Conservation (phyloP, 2,797 vertebrate genomes). For the Pachyuromys duprasi region DNA sequence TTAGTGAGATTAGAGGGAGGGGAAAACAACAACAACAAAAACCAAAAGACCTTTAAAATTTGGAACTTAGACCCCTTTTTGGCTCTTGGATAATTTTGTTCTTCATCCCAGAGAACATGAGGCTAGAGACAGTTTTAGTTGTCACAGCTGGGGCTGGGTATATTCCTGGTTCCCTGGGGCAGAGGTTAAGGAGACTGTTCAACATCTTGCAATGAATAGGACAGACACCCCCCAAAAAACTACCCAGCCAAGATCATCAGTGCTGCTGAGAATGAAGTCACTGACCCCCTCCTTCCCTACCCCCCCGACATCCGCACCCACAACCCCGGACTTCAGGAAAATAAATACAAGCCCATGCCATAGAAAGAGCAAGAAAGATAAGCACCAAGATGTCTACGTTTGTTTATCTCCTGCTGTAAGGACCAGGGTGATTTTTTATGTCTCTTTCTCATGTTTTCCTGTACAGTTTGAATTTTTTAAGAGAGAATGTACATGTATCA, state of each 20-base stretch:
- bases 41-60: neutral
- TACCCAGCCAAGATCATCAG: neutral
- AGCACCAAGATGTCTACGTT: neutral
- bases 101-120: neutral
- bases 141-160: neutral
- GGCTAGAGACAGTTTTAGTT: neutral
- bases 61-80: neutral
- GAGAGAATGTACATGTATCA: slow-evolving; percentile 55
- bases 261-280: too few relatives aligned
- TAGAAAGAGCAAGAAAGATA: neutral
- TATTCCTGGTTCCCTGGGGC: neutral
- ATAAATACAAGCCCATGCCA: fast-evolving
- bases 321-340: neutral
- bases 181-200: neutral
- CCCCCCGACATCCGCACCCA: neutral
- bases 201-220: neutral
- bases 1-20: neutral
- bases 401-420: slow-evolving; percentile 48
- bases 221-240: neutral
- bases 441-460: slow-evolving; percentile 61
- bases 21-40: neutral
- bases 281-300: too few relatives aligned
- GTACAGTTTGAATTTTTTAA: slow-evolving; percentile 53
- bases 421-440: slow-evolving; percentile 32
- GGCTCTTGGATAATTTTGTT: neutral